These are phyloP conservation scores for Calosoma granatense DNA, from an alignment of 1,140 invertebrate species.

Conservation along the genomic window DNA sequence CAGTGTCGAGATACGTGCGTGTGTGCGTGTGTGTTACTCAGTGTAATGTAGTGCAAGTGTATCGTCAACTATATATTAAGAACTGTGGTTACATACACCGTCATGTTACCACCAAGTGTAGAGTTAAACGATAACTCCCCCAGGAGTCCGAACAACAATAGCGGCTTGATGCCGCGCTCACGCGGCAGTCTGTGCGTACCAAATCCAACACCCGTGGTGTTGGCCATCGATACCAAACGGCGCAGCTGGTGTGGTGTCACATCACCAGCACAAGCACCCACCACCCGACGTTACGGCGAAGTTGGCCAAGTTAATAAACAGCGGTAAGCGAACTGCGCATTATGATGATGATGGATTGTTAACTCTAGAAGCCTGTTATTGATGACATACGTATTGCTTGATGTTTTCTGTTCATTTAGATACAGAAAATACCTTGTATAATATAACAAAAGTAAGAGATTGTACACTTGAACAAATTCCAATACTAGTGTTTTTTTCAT, in stretches of 20 bases:
- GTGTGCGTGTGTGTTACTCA: too few species aligned
- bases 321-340: slow-evolving; percentile 24
- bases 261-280: slow-evolving; percentile 19
- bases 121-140: slow-evolving; percentile 25
- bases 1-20: too few species aligned
- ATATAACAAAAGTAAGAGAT: too few species aligned
- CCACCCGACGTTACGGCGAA: slow-evolving; percentile 28
- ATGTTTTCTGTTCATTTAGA: not conserved
- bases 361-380: not conserved
- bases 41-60: too few species aligned
- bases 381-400: not conserved
- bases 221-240: slow-evolving; percentile 25
- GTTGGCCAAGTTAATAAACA: slow-evolving; percentile 28
- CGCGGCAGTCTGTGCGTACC: slow-evolving; percentile 30
- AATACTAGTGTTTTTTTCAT: too few species aligned
- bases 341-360: slow-evolving; percentile 14
- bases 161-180: slow-evolving; percentile 20
- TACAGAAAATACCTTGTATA: slow-evolving; percentile 7
- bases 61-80: too few species aligned
- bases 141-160: slow-evolving; percentile 28
- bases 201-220: slow-evolving; percentile 21
- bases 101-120: not conserved
- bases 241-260: slow-evolving; percentile 30
- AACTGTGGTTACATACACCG: too few species aligned
- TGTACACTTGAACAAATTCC: too few species aligned